Percentiles rank a stretch among this genome's conserved stretches.
phyloP scores from a whole-genome alignment of 2,888 invertebrate species.

The Carcina quercana region DNA sequence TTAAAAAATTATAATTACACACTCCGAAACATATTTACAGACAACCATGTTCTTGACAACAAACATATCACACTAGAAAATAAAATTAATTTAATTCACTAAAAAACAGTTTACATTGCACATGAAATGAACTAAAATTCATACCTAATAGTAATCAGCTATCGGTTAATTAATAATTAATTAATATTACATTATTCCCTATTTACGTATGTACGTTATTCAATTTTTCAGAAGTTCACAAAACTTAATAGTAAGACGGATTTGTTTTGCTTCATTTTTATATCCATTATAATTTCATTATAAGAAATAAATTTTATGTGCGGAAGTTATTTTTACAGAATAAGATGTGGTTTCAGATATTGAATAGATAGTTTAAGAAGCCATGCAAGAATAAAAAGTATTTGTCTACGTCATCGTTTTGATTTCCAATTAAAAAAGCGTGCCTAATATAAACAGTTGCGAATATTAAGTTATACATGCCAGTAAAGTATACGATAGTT shows the following conservation, averaged over 20 bases:
- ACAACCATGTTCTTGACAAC: constrained; percentile 41
- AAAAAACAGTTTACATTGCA: constrained; percentile 49
- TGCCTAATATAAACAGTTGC: constrained; percentile 54
- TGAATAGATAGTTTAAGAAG: constrained; percentile 46
- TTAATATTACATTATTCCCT: constrained; percentile 62
- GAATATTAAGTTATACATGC: constrained; percentile 55
- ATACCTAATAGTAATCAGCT: constrained; percentile 60
- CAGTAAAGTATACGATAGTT: constrained; percentile 62
- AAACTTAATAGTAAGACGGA: constrained; percentile 62
- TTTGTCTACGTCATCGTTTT: constrained; percentile 32
- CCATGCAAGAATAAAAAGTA: constrained; percentile 55
- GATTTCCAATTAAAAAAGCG: constrained; percentile 42
- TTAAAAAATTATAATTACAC: constrained; percentile 43
- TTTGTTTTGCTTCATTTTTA: constrained; percentile 38
- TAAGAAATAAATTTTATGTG: constrained; percentile 10
- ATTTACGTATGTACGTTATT: constrained; percentile 69
- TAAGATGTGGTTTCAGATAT: constrained; percentile 20
- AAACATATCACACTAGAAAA: constrained; percentile 36
- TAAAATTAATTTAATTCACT: constrained; percentile 68
- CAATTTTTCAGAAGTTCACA: constrained; percentile 52
- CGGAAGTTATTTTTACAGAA: constrained; percentile 20
- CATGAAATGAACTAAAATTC: constrained; percentile 54
- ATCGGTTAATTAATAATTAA: constrained; percentile 55
- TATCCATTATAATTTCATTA: constrained; percentile 19
- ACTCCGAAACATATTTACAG: constrained; percentile 65